A percentile compares a stretch with the other conserved stretches of the same genome.
phyloP scores from a whole-genome alignment of 2,888 invertebrate species.

The Hypomecis punctinalis region DNA sequence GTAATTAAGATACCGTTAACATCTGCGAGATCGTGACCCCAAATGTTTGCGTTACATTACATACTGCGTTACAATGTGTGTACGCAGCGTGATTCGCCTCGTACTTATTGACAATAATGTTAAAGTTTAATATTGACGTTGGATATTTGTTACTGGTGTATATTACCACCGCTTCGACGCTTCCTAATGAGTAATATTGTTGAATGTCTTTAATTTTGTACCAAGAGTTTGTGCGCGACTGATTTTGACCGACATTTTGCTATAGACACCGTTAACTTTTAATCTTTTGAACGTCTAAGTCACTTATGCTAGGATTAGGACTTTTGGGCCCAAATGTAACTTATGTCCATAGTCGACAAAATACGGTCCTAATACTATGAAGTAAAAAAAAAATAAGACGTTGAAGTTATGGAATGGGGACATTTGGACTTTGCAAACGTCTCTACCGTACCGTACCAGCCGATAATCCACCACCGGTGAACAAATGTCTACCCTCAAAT shows the following conservation, averaged over 20 bases:
- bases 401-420: too few species aligned
- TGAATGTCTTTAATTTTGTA: conserved; percentile 40
- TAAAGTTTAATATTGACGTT: conserved; percentile 63
- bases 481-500: too few species aligned
- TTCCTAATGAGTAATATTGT: conserved; percentile 55
- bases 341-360: too few species aligned
- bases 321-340: too few species aligned
- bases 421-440: too few species aligned
- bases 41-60: conserved; percentile 6
- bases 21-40: neutral
- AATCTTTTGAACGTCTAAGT: too few species aligned
- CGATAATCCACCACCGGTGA: too few species aligned
- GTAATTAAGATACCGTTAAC: neutral
- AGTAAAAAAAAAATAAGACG: too few species aligned
- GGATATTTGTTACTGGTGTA: conserved; percentile 61
- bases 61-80: neutral
- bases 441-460: too few species aligned
- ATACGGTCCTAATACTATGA: too few species aligned
- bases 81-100: conserved; percentile 14
- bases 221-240: conserved; percentile 37
- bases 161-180: conserved; percentile 61
- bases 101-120: conserved; percentile 56
- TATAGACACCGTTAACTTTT: too few species aligned
- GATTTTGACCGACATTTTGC: conserved; percentile 24
- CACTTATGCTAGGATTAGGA: too few species aligned